Evolutionary conservation across 2,888 invertebrate genomes (phyloP), one percentile per base, ranked within the genome.

Genomic region (Ennomos quercinarius): DNA sequence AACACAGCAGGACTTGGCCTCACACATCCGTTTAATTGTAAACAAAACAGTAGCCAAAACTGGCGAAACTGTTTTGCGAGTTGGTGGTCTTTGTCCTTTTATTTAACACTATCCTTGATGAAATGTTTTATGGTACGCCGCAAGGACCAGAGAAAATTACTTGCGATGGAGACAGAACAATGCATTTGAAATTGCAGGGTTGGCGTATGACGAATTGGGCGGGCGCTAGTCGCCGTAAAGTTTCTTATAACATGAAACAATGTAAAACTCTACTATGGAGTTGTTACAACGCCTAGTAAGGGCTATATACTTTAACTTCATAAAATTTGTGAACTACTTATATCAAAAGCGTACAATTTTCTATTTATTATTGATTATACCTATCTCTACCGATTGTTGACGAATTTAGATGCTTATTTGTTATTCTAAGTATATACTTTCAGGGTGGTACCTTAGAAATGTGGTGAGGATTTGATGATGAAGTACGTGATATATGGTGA

Each of bases 81-180:
- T 70, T 67, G 86, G 87, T 86, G 86, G 86, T 87, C 87, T 83
- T 84, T 85, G 78, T 81, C 67, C 60, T 71, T 71, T 63, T 73
- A 80, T 79, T 87, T 85, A 86, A 83, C 88, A 86, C 86, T 80
- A 84, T 76, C 76, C 55, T 69, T 42, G 51, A 52, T 62, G 53
- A 43, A 53, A 57, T 57, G 50, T 59, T 63, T 57, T 61, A 57
- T 51, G 47, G 57, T 67, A 60, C 66, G 77, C 86, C 85, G 76
- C 84, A 82, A 86, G 70, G 73, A 79, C 88, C 89, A 86, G 81
- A 85, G 87, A 84, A 81, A 90, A 91, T 89, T 81, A 80, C 83
- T 78, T 67, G 76, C 84, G 87, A 83, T 84, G 78, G 85, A 83
- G 67, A 68, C 73, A 79, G 83, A 87, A 90, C 91, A 91, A 91